A percentile compares a stretch with the other conserved stretches of the same genome.
These are phyloP conservation scores for Microctonus aethiopoides DNA, from an alignment of 2,888 invertebrate species.

Conservation along the genomic window DNA sequence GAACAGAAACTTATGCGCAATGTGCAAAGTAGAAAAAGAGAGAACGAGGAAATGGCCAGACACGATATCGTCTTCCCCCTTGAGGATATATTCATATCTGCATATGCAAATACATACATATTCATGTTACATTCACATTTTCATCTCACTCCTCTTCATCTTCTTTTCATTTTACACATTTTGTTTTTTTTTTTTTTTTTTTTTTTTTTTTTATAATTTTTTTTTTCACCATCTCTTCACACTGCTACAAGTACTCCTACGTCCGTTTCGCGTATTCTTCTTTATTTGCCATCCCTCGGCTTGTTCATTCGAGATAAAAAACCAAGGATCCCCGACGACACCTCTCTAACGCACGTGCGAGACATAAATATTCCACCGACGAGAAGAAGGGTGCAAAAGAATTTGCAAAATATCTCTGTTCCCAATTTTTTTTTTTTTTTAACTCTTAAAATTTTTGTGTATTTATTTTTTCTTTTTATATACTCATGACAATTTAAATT, in stretches of 20 bases:
- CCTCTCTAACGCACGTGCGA: conserved; percentile 29
- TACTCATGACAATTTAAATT: not conserved
- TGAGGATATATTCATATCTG: not conserved
- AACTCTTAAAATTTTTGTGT: too few relatives aligned
- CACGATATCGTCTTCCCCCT: not conserved
- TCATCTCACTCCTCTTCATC: not conserved
- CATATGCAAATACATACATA: not conserved
- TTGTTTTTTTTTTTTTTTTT: not conserved
- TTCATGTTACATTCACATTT: not conserved
- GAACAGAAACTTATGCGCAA: not conserved
- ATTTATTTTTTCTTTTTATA: not conserved
- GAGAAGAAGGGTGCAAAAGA: not conserved
- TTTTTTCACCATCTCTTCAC: not conserved
- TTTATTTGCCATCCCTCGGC: too few relatives aligned
- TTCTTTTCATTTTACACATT: not conserved
- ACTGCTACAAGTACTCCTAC: not conserved
- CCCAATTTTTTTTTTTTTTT: not conserved
- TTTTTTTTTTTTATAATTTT: not conserved
- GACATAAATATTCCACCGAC: conserved; percentile 23
- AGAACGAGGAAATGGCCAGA: conserved; percentile 1
- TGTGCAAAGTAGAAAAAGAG: not conserved
- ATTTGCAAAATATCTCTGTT: conserved; percentile 3
- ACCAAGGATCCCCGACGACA: conserved; percentile 22
- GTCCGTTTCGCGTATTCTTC: not conserved
- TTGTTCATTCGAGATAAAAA: not conserved